Conservation (phyloP, 2,113 vertebrate species). For the Cynoglossus semilaevis region DNA sequence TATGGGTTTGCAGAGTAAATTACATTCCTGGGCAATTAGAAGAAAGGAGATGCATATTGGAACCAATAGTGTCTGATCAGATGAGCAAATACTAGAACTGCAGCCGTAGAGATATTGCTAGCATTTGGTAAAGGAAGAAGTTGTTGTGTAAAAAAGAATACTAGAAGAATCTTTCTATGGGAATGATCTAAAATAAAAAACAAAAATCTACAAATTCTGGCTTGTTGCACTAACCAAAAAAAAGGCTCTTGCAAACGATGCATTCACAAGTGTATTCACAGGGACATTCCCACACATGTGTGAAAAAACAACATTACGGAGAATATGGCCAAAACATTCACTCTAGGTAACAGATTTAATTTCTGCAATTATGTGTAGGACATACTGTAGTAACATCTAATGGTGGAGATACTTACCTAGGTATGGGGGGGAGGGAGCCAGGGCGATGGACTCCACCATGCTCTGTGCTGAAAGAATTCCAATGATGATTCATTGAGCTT, state of each 20-base stretch:
- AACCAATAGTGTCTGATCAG: too few species aligned
- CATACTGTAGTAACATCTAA: too few species aligned
- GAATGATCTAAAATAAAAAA: slow-evolving; percentile 19
- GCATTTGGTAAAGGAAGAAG: too few species aligned
- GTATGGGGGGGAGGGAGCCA: slow-evolving; percentile 13
- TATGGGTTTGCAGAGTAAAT: too few species aligned
- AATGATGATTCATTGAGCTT: slow-evolving; percentile 59
- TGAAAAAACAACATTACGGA: slow-evolving; percentile 28
- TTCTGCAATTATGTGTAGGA: too few species aligned
- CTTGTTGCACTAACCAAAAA: neutral
- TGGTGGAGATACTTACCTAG: too few species aligned
- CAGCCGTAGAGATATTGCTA: too few species aligned
- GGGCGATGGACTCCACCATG: slow-evolving; percentile 37
- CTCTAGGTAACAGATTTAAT: too few species aligned
- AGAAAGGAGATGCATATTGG: too few species aligned
- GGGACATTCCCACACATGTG: slow-evolving; percentile 61
- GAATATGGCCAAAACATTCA: neutral
- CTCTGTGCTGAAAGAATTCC: slow-evolving; percentile 45
- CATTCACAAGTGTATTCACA: slow-evolving; percentile 46
- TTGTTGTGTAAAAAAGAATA: too few species aligned
- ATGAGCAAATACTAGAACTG: too few species aligned
- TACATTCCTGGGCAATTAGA: too few species aligned
- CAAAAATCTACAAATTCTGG: slow-evolving; percentile 27
- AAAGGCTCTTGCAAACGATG: slow-evolving; percentile 47
- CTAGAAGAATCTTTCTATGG: neutral